Evolutionary conservation across 2,113 vertebrate species (phyloP).

Genomic region (Pedetes capensis): DNA sequence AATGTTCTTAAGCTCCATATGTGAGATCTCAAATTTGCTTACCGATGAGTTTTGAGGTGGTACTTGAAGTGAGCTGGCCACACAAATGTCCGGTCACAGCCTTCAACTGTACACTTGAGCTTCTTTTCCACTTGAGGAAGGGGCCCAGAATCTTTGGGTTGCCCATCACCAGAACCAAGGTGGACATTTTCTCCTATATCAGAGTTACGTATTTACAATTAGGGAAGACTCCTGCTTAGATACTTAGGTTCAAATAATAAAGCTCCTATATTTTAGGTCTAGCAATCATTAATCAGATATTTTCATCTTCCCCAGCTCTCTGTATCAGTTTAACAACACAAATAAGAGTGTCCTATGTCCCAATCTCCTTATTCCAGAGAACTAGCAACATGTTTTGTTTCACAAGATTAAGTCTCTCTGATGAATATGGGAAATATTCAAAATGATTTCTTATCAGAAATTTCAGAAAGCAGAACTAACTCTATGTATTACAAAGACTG

Average conservation of each 20-base stretch:
- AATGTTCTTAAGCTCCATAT: neutral
- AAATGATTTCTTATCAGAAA: neutral
- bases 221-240: slow-evolving; percentile 17
- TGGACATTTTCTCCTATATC: slow-evolving; percentile 91
- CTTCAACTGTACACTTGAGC: slow-evolving; percentile 95
- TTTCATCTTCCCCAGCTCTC: neutral
- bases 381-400: neutral
- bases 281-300: neutral
- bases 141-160: slow-evolving; percentile 86
- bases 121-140: slow-evolving; percentile 89
- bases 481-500: neutral
- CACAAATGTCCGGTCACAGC: slow-evolving; percentile 95
- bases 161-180: slow-evolving; percentile 88
- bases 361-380: neutral
- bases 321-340: neutral
- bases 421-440: neutral
- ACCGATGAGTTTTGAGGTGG: slow-evolving; percentile 98
- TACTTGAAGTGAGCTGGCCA: slow-evolving; percentile 98
- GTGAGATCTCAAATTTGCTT: slow-evolving; percentile 53
- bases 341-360: neutral
- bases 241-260: slow-evolving; percentile 41
- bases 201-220: slow-evolving; percentile 49
- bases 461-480: slow-evolving; percentile 20
- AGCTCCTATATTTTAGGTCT: neutral
- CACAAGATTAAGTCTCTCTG: neutral